Percentiles rank a stretch among this genome's conserved stretches.
Conservation (phyloP, 1,140 invertebrate genomes). For the Phymastichus coffea region DNA sequence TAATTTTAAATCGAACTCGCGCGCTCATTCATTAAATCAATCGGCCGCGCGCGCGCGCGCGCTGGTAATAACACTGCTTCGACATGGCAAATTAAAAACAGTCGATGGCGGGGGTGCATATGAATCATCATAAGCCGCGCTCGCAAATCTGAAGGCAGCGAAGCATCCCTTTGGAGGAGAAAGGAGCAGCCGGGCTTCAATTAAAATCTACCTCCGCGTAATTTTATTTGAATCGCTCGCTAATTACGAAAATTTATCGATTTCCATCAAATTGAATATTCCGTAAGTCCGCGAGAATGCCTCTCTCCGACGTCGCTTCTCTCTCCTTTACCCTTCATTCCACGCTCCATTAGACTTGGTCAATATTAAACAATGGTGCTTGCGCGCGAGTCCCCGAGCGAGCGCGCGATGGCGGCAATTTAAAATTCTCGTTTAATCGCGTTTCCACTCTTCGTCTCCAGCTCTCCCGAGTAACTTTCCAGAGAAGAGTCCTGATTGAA, state of each 20-base stretch:
- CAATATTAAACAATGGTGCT: slow-evolving; percentile 32
- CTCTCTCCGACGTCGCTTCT: not conserved
- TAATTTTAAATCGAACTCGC: slow-evolving; percentile 13
- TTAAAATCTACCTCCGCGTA: slow-evolving; percentile 7
- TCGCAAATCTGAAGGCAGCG: not conserved
- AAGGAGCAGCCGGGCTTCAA: slow-evolving; percentile 7
- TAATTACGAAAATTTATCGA: slow-evolving; percentile 26
- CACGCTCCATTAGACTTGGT: slow-evolving; percentile 26
- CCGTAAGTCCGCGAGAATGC: not conserved
- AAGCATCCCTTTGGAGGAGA: slow-evolving; percentile 2
- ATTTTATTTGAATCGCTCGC: slow-evolving; percentile 20
- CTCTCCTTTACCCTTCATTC: slow-evolving; percentile 1
- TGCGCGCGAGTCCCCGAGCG: slow-evolving; percentile 4
- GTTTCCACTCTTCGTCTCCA: not conserved
- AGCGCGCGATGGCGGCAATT: slow-evolving; percentile 25
- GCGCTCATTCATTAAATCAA: no score
- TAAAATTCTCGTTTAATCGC: slow-evolving; percentile 27
- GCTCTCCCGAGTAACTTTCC: not conserved
- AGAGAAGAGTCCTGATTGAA: slow-evolving; percentile 22
- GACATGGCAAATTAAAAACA: slow-evolving; percentile 15
- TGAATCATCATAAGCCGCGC: slow-evolving; percentile 11
- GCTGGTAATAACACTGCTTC: slow-evolving; percentile 10
- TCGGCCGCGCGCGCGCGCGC: no score
- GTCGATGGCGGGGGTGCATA: slow-evolving; percentile 6
- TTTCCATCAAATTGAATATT: slow-evolving; percentile 19